Conservation (phyloP, 2,797 vertebrate genomes). For the Bradypus variegatus region DNA sequence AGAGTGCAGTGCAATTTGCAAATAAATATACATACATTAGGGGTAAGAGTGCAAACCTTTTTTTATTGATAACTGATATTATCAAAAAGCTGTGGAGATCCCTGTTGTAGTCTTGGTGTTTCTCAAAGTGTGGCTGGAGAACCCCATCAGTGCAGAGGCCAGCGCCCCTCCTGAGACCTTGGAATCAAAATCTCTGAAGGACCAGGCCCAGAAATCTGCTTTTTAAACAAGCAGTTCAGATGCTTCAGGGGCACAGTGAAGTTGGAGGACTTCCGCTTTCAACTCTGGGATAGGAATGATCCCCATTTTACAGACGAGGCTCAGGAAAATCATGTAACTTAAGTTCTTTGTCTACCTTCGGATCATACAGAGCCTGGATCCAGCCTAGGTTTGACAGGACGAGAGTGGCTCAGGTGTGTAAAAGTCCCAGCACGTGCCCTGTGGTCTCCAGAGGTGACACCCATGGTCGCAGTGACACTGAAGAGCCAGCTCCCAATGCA, state of each 20-base stretch:
- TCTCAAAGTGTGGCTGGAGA: not conserved
- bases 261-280: not conserved
- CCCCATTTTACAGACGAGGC: not conserved
- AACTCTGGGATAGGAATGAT: not conserved
- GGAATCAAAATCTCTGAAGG: not conserved
- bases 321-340: too few relatives aligned
- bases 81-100: not conserved
- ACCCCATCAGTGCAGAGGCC: not conserved
- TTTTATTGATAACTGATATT: not conserved
- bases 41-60: not conserved
- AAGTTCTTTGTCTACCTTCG: too few relatives aligned
- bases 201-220: not conserved
- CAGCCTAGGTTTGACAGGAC: not conserved
- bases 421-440: fast-evolving
- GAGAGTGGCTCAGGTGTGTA: not conserved
- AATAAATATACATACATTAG: not conserved
- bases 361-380: not conserved
- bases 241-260: not conserved
- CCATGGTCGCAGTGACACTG: too few relatives aligned
- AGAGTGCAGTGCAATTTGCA: not conserved
- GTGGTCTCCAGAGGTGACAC: too few relatives aligned
- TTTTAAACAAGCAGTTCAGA: not conserved
- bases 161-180: not conserved
- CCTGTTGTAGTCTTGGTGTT: not conserved
- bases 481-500: fast-evolving